A percentile compares a stretch with the other conserved stretches of the same genome.
phyloP scores from a whole-genome alignment of 1,140 invertebrate genomes.

The Anagrus nilaparvatae region DNA sequence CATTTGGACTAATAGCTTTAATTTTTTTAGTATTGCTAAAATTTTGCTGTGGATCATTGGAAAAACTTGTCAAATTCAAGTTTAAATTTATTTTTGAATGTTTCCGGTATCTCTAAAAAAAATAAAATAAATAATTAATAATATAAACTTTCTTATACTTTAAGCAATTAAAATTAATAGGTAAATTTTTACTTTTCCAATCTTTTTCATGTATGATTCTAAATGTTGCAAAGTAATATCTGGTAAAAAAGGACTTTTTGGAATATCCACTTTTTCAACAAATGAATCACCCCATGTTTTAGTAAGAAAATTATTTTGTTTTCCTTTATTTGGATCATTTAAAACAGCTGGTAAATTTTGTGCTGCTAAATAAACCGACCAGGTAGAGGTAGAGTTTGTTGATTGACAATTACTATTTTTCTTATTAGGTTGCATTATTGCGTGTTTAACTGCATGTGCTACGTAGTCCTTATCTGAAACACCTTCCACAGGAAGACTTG shows the following conservation, averaged over 20 bases:
- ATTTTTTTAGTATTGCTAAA: conserved; percentile 41
- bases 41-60: conserved; percentile 39
- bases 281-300: conserved; percentile 96
- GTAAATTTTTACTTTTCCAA: conserved; percentile 41
- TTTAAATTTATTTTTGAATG: conserved; percentile 37
- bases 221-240: conserved; percentile 79
- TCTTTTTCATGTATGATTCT: conserved; percentile 75
- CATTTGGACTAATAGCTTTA: conserved; percentile 29
- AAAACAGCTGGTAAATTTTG: conserved; percentile 94
- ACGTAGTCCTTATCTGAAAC: conserved; percentile 82
- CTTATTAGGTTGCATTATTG: conserved; percentile 47
- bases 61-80: conserved; percentile 29
- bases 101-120: conserved; percentile 41
- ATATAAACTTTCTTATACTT: conserved; percentile 1
- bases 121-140: conserved; percentile 12
- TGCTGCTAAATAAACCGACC: conserved; percentile 70
- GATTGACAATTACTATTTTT: conserved; percentile 33
- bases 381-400: conserved; percentile 32
- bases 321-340: conserved; percentile 87
- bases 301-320: conserved; percentile 89
- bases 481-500: conserved; percentile 76
- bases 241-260: conserved; percentile 69
- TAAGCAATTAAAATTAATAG: no score
- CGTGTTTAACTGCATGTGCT: conserved; percentile 73
- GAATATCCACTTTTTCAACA: conserved; percentile 68